Percentiles rank a stretch among this genome's conserved stretches.
phyloP scores from a whole-genome alignment of 2,888 invertebrate species.

The Pherbina coryleti region DNA sequence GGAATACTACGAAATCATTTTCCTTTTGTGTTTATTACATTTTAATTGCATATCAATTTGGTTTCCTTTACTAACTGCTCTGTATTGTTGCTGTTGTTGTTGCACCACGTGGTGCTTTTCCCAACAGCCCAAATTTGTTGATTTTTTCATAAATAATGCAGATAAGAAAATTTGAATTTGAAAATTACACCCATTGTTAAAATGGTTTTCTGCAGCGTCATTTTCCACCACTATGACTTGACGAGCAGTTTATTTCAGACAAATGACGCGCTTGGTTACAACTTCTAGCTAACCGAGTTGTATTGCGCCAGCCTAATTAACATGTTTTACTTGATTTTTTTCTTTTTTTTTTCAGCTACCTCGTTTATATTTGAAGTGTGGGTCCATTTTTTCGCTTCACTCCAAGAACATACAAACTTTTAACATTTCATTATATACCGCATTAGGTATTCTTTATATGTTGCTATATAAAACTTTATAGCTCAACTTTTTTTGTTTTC shows the following conservation, averaged over 20 bases:
- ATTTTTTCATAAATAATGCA: constrained; percentile 62
- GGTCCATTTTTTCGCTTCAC: background rate
- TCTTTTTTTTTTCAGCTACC: background rate
- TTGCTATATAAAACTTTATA: too few species aligned
- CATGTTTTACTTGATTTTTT: background rate
- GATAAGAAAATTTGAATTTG: constrained; percentile 51
- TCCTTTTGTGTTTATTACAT: constrained; percentile 55
- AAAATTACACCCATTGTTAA: constrained; percentile 30
- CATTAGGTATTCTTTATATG: background rate
- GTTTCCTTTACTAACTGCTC: background rate
- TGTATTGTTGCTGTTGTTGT: background rate
- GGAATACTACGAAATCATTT: background rate
- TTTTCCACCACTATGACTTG: background rate
- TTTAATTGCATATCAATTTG: constrained; percentile 64
- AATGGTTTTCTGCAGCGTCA: constrained; percentile 41
- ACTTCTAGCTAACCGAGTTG: background rate
- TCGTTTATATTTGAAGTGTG: background rate
- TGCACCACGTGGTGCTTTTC: constrained; percentile 59
- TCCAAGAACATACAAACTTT: too few species aligned
- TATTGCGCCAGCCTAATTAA: constrained; percentile 8
- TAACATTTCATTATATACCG: background rate
- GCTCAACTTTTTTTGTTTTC: background rate
- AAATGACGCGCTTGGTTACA: background rate
- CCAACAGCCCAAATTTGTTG: constrained; percentile 49
- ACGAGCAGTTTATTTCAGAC: background rate